A percentile compares a stretch with the other conserved stretches of the same genome.
Conservation (phyloP, 2,113 vertebrate species). For the Rhizomys pruinosus region DNA sequence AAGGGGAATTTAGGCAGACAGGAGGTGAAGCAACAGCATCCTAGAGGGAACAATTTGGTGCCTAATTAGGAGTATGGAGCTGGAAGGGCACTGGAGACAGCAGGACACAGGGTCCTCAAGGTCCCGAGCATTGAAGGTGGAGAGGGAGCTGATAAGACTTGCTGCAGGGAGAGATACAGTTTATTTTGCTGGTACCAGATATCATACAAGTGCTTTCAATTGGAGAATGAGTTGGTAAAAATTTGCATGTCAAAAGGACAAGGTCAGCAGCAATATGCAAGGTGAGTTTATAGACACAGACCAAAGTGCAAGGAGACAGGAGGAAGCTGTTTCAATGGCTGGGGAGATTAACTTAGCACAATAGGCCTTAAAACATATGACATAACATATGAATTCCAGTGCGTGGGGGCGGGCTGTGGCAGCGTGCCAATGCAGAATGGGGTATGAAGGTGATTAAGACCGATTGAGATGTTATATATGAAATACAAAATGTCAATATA, state of each 20-base stretch:
- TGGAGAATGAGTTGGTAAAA: background rate
- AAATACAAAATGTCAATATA: too few species aligned
- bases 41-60: background rate
- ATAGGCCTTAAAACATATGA: too few species aligned
- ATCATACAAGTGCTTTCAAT: background rate
- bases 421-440: too few species aligned
- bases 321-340: background rate
- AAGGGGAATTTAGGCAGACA: background rate
- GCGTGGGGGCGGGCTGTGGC: too few species aligned
- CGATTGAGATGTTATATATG: too few species aligned
- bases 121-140: background rate
- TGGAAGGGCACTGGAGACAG: too few species aligned
- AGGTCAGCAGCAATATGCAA: background rate
- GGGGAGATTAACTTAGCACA: too few species aligned
- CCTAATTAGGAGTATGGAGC: background rate
- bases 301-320: background rate
- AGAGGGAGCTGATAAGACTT: too few species aligned
- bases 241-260: background rate
- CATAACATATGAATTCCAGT: too few species aligned
- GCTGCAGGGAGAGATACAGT: too few species aligned
- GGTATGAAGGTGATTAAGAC: too few species aligned
- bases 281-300: background rate
- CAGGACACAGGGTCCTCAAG: background rate
- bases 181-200: background rate
- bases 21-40: background rate